phyloP scores from a whole-genome alignment of 2,888 invertebrate genomes.

The Gandaritis pyraliata region DNA sequence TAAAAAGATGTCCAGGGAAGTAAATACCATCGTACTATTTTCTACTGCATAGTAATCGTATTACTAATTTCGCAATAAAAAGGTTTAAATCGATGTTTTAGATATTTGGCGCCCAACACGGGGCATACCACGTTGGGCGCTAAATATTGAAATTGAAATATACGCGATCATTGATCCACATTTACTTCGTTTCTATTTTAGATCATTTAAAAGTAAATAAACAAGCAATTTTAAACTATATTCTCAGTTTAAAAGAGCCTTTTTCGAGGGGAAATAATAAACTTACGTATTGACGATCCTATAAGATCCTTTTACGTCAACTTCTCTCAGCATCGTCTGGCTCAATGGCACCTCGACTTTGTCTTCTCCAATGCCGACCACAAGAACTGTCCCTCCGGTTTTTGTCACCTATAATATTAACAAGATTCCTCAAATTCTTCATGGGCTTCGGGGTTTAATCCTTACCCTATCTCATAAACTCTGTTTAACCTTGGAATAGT shows the following conservation, averaged over 20 bases:
- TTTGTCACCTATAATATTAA: constrained; percentile 87
- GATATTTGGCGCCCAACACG: constrained; percentile 11
- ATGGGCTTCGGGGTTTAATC: no score
- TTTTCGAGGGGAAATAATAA: no score
- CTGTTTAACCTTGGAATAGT: no score
- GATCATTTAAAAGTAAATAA: no score
- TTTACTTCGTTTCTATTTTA: no score
- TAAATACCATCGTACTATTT: no score
- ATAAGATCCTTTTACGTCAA: constrained; percentile 95
- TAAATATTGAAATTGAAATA: background rate
- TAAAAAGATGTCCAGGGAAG: no score
- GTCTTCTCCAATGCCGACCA: constrained; percentile 93
- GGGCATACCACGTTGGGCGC: constrained; percentile 6
- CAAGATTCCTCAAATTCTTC: no score
- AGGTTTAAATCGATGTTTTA: background rate
- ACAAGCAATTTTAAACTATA: no score
- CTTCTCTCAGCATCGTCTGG: constrained; percentile 91
- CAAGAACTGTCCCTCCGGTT: constrained; percentile 91
- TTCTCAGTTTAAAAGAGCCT: no score
- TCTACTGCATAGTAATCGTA: background rate
- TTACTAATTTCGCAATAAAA: background rate
- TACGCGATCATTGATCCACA: no score
- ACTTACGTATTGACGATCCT: constrained; percentile 93
- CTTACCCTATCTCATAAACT: no score
- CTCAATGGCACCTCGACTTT: constrained; percentile 91